A percentile compares a stretch with the other conserved stretches of the same genome.
Conservation (phyloP, 2,113 vertebrate genomes). For the Talpa occidentalis region DNA sequence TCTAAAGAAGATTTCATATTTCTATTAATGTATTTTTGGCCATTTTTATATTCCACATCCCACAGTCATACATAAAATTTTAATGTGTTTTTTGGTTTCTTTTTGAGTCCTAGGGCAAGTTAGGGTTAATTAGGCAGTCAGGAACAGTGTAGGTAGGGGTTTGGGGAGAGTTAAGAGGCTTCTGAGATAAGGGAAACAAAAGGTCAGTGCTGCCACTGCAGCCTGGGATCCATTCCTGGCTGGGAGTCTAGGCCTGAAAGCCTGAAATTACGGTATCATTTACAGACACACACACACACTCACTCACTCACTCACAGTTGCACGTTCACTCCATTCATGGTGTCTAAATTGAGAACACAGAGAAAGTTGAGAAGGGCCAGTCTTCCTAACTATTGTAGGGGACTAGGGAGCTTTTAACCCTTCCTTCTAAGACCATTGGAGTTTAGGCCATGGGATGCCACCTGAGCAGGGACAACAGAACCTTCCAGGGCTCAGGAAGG, state of each 20-base stretch:
- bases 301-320: neutral
- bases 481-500: fast-evolving
- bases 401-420: neutral
- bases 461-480: neutral
- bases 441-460: too few relatives aligned
- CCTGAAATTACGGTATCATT: too few relatives aligned
- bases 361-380: neutral
- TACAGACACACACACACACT: neutral
- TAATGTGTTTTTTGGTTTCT: neutral
- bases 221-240: too few relatives aligned
- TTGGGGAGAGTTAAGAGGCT: too few relatives aligned
- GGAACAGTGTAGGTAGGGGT: too few relatives aligned
- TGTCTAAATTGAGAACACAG: neutral
- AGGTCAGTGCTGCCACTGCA: too few relatives aligned
- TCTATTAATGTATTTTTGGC: neutral
- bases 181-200: too few relatives aligned
- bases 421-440: neutral
- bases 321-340: neutral
- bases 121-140: too few relatives aligned
- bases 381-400: neutral
- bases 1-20: neutral
- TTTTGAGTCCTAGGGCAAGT: too few relatives aligned
- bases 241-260: too few relatives aligned
- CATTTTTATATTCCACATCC: neutral
- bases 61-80: neutral